These are phyloP conservation scores for Amphipyra tragopoginis DNA, from an alignment of 2,888 invertebrate genomes.

Conservation along the genomic window DNA sequence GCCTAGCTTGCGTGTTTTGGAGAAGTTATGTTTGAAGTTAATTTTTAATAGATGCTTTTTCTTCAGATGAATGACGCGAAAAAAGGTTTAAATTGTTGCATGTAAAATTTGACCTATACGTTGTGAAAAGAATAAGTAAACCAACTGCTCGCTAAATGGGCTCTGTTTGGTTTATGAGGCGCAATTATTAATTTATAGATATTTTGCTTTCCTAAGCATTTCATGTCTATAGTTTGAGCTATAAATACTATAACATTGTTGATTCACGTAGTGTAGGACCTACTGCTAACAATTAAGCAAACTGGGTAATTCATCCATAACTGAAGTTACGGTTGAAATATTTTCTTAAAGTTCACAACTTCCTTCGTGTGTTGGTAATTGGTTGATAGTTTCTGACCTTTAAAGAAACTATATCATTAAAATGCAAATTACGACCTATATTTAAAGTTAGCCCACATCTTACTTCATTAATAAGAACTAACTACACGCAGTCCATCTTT, in stretches of 20 bases:
- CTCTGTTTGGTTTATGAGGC: conserved; percentile 37
- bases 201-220: conserved; percentile 30
- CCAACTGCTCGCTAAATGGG: conserved; percentile 24
- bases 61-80: conserved; percentile 54
- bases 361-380: conserved; percentile 66
- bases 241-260: conserved; percentile 24
- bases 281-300: conserved; percentile 68
- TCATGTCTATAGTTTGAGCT: conserved; percentile 9
- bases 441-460: conserved; percentile 60
- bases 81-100: conserved; percentile 58
- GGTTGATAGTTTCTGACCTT: conserved; percentile 70
- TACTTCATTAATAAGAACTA: conserved; percentile 32
- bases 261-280: conserved; percentile 25
- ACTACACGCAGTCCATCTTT: conserved; percentile 20
- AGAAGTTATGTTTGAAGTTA: conserved; percentile 66
- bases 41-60: conserved; percentile 63
- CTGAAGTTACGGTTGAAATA: conserved; percentile 72
- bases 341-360: conserved; percentile 78
- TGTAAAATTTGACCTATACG: conserved; percentile 62
- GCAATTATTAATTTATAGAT: conserved; percentile 31
- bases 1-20: conserved; percentile 80
- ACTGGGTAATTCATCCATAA: conserved; percentile 75
- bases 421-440: conserved; percentile 55
- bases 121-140: conserved; percentile 46
- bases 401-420: conserved; percentile 53